Evolutionary conservation across 2,113 vertebrate genomes (phyloP).

Genomic region (Gallinago paraguaiae): DNA sequence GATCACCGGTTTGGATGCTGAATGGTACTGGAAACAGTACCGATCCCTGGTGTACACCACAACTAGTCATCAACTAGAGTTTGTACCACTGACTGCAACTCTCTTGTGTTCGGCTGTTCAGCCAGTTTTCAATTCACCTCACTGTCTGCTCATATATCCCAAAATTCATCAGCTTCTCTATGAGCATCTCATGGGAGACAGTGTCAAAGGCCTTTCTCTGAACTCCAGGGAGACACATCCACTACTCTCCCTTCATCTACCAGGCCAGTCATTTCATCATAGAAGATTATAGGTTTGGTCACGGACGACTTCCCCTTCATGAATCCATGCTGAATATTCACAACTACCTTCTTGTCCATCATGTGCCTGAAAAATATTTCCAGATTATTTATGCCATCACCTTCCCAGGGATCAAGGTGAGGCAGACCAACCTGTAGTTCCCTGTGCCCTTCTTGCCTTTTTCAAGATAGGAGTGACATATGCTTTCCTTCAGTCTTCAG

Average conservation of each 20-base stretch:
- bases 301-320: not conserved
- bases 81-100: not conserved
- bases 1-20: not conserved
- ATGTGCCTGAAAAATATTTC: not conserved
- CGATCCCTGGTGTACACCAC: not conserved
- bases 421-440: not conserved
- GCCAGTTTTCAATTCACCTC: not conserved
- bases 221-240: not conserved
- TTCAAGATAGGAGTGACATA: not conserved
- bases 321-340: not conserved
- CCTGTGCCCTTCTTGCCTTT: not conserved
- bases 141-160: not conserved
- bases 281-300: not conserved
- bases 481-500: not conserved
- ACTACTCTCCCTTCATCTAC: not conserved
- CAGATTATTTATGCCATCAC: not conserved
- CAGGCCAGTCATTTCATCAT: not conserved
- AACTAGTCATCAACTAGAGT: not conserved
- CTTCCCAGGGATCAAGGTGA: not conserved
- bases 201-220: not conserved
- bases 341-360: not conserved
- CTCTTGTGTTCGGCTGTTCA: not conserved
- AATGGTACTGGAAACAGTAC: not conserved
- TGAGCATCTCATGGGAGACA: not conserved
- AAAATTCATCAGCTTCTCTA: not conserved